phyloP scores from a whole-genome alignment of 2,888 invertebrate genomes.

The Synanthedon myopaeformis region DNA sequence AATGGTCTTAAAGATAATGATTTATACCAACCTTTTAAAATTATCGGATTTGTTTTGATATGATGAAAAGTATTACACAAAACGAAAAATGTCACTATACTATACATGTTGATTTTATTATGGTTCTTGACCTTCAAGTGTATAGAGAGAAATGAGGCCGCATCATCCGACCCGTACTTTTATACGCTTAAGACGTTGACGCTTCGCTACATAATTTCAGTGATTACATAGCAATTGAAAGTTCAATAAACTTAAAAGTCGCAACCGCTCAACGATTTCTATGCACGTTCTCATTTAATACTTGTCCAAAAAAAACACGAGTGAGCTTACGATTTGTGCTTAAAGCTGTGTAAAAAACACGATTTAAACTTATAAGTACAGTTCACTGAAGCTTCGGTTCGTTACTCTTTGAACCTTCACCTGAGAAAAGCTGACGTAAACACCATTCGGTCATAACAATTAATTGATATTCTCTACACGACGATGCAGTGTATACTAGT shows the following conservation, averaged over 20 bases:
- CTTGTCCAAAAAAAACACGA: background rate
- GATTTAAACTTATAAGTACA: background rate
- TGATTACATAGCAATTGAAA: slow-evolving; percentile 5
- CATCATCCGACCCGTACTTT: slow-evolving; percentile 7
- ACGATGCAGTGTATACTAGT: too few relatives aligned
- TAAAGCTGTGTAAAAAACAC: background rate
- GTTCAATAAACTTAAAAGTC: slow-evolving; percentile 11
- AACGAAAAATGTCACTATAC: slow-evolving; percentile 3
- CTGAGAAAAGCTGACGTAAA: background rate
- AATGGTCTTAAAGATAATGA: background rate
- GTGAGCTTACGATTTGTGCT: background rate
- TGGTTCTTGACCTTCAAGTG: slow-evolving; percentile 8
- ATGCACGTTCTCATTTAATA: slow-evolving; percentile 1
- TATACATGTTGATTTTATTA: background rate
- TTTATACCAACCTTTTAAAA: slow-evolving; percentile 31
- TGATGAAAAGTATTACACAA: slow-evolving; percentile 9
- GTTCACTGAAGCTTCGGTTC: background rate
- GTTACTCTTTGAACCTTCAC: background rate
- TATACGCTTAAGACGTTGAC: slow-evolving; percentile 9
- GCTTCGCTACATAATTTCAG: slow-evolving; percentile 11
- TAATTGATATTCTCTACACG: too few relatives aligned
- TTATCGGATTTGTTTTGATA: slow-evolving; percentile 23
- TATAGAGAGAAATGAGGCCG: slow-evolving; percentile 7
- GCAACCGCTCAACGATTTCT: slow-evolving; percentile 1
- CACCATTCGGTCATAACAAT: too few relatives aligned